Conservation (phyloP, 2,113 vertebrate genomes). For the Aldabrachelys gigantea region DNA sequence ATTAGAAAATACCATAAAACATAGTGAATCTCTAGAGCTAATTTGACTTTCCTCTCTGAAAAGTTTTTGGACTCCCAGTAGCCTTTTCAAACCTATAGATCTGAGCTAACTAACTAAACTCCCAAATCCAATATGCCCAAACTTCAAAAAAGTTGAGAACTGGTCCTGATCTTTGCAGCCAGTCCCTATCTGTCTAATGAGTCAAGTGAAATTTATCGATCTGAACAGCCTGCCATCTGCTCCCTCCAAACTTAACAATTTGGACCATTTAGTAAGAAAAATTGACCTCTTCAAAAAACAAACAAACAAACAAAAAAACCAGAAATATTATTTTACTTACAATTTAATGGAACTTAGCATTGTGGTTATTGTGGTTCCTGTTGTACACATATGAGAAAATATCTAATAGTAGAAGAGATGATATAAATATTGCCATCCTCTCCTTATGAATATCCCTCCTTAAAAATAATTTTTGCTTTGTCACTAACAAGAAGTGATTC, state of each 20-base stretch:
- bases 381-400: background rate
- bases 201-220: background rate
- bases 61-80: background rate
- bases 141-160: background rate
- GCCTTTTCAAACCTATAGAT: no score
- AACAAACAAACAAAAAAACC: background rate
- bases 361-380: background rate
- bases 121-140: no score
- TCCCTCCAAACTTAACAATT: background rate
- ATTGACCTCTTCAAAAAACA: background rate
- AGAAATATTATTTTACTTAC: background rate
- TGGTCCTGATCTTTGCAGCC: background rate
- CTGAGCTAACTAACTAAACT: no score
- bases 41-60: background rate
- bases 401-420: background rate
- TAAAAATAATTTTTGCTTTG: background rate
- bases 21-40: background rate
- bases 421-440: background rate
- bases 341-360: background rate
- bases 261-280: background rate
- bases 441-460: rapidly evolving
- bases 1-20: background rate
- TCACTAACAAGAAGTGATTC: background rate
- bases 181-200: background rate
- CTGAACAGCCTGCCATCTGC: background rate